Base-by-base conservation (phyloP, 2,888 invertebrate genomes). In the Heliconius cydno region DNA sequence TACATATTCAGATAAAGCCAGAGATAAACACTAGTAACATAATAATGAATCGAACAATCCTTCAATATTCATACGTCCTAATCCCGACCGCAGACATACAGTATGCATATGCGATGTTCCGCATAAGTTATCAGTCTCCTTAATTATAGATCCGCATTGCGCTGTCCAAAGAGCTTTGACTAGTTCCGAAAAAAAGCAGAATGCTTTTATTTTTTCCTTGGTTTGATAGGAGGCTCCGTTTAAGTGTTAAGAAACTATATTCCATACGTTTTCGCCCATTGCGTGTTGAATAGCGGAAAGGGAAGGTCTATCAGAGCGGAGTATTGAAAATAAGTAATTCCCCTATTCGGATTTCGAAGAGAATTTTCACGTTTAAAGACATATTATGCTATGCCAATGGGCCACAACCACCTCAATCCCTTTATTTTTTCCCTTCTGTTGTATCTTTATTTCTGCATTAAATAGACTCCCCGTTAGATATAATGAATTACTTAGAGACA, bases 21-120 rank as follows among this genome's bases (percentile, higher is more conserved):
- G 1, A 13, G 22, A 73, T n/a, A 34, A 34, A 73, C 34, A 25
- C 15, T 60, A 38, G 60, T 73, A 60, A 10, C 19, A 38, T 25
- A 28, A 65, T 78, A 70, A 80, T 74, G 46, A 74, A 80, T 77
- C 67, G 41, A 41, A 25, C 72, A 38, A 46, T 52, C 68, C 74
- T 77, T 77, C 46, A 80, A 77, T 77, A 80, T 77, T 73, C 80
- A 80, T 77, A 73, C 22, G n/a, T 25, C 46, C 41, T 67, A 57
- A 77, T 73, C 73, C 77, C 46, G 70, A 77, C 74, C 79, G 34
- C 63, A 78, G 1, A 73, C 30, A 19, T 22, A 34, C 66, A 34
- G n/a, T 57, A 75, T 73, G 73, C 65, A 73, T 66, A 73, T 57
- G 65, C 41, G 28, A 63, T 60, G 22, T 68, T 60, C 38, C 38